Base-by-base conservation (phyloP, 2,888 invertebrate species). In the Drosophila emarginata region DNA sequence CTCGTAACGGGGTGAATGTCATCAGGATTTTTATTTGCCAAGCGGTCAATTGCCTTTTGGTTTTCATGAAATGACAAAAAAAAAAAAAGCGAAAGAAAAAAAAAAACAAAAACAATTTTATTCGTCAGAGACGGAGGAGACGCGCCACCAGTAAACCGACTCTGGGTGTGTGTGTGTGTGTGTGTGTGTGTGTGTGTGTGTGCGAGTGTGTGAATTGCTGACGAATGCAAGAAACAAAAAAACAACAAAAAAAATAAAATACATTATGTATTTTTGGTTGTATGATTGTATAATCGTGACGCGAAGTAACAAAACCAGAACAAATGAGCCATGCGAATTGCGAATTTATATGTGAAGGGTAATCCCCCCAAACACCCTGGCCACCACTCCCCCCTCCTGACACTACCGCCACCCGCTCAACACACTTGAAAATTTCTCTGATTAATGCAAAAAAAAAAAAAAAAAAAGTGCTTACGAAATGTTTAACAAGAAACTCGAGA, bases 1-100 rank as follows among this genome's bases (percentile, higher is more conserved):
- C 72, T 80, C 79, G 86, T 86, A 89, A 89, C 87, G 89, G 89
- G 89, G 89, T 90, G 89, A 89, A 89, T 89, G 89, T 89, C 89
- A 89, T 89, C 90, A 87, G 89, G 89, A 90, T 87, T 88, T 76
- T 74, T 80, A 72, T 80, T 78, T 74, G 73, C 69, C 68, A 76
- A 75, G 79, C 82, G 87, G 85, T 88, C 89, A 87, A 80, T 79
- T 81, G 89, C 86, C 86, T 88, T 70, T 83, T 79, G 69, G 72
- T 71, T 57, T 57, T 77, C 66, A 70, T 75, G 77, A 69, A 79
- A 79, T 32, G 32, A 32, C 32, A 32, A 32, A 9, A 7, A 32
- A 32, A 7, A 28, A 9, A 1, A 32, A 32, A 1, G 5, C 6
- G 5, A 28, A 32, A 32, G 1, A 32, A 32, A 1, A 32, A 11